Conservation (phyloP, 2,888 invertebrate genomes). For the Pharmacophagus antenor region DNA sequence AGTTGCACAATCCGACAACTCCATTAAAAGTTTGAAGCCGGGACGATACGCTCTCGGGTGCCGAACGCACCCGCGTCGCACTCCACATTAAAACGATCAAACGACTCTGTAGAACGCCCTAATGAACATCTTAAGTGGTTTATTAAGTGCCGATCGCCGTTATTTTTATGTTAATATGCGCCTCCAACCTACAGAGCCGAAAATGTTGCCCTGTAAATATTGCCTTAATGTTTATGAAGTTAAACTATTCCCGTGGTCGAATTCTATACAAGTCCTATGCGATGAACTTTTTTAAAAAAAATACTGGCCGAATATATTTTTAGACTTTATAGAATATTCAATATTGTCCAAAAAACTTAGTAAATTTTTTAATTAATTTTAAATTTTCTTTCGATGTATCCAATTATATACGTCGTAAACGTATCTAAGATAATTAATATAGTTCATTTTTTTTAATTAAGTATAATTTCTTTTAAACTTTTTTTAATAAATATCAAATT, state of each 20-base stretch:
- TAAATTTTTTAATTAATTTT: too few relatives aligned
- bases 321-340: too few relatives aligned
- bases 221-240: constrained; percentile 31
- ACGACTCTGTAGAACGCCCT: constrained; percentile 63
- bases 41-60: constrained; percentile 44
- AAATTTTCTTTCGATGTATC: too few relatives aligned
- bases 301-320: too few relatives aligned
- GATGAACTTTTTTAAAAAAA: not conserved
- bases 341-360: too few relatives aligned
- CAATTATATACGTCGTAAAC: too few relatives aligned
- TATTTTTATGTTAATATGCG: constrained; percentile 70
- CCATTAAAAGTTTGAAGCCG: constrained; percentile 65
- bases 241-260: not conserved
- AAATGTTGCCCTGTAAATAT: constrained; percentile 42
- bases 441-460: too few relatives aligned
- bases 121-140: constrained; percentile 77
- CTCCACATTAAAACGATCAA: constrained; percentile 72
- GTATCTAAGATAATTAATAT: too few relatives aligned
- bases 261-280: not conserved
- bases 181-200: constrained; percentile 48
- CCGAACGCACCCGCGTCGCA: constrained; percentile 45
- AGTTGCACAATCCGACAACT: constrained; percentile 70
- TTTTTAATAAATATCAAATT: too few relatives aligned
- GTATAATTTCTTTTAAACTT: too few relatives aligned
- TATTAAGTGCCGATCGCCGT: constrained; percentile 75